These are phyloP conservation scores for Theretra japonica DNA, from an alignment of 2,888 invertebrate species.

Conservation along the genomic window DNA sequence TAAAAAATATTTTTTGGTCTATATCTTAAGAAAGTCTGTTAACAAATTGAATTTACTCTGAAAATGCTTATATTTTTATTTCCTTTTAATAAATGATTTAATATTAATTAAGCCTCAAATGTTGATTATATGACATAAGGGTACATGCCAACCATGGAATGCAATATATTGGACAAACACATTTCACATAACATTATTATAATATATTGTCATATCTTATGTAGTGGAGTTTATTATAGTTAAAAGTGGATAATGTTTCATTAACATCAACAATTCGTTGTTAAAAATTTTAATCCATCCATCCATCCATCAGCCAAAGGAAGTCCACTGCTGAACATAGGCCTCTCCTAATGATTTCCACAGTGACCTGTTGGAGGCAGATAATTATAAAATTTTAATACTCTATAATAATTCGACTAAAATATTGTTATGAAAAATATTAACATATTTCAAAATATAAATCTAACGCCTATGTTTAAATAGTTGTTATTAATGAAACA, in stretches of 20 bases:
- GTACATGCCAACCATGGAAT: constrained; percentile 19
- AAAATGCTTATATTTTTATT: background rate
- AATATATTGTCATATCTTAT: background rate
- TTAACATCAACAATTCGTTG: background rate
- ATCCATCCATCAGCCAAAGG: no score
- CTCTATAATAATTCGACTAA: no score
- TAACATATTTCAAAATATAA: no score
- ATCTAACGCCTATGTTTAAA: background rate
- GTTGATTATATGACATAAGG: background rate
- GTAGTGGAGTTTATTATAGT: background rate
- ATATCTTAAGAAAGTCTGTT: no score
- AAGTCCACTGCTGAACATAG: no score
- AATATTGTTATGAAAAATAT: no score
- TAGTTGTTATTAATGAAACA: background rate
- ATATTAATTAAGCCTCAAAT: constrained; percentile 4
- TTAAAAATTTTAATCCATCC: no score
- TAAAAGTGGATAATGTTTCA: background rate
- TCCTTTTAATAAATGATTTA: background rate
- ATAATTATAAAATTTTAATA: no score
- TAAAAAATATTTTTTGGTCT: no score
- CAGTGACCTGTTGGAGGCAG: no score
- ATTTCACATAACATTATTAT: background rate
- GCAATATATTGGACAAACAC: constrained; percentile 14
- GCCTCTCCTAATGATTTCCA: no score
- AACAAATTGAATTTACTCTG: no score